Conservation (phyloP, 2,888 invertebrate genomes). For the Patella ulyssiponensis region DNA sequence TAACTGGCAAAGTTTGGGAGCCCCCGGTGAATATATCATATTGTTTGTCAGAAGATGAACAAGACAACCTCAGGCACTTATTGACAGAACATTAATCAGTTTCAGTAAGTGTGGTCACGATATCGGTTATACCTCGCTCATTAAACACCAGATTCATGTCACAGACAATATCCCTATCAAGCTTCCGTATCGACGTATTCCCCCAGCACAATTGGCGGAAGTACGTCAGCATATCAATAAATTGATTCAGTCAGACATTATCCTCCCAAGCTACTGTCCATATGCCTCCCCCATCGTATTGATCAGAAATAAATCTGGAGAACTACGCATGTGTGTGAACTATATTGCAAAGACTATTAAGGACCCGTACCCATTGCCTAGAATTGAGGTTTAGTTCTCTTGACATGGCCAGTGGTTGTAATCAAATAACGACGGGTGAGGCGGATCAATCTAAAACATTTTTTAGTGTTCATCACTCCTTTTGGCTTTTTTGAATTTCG, state of each 20-base stretch:
- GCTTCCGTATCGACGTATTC: too few relatives aligned
- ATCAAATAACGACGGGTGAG: conserved; percentile 21
- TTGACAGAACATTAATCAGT: conserved; percentile 21
- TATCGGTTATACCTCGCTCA: conserved; percentile 24
- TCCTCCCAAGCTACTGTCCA: conserved; percentile 30
- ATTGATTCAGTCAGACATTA: too few relatives aligned
- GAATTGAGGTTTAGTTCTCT: conserved; percentile 25
- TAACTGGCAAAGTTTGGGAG: background rate
- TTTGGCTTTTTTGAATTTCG: conserved; percentile 23
- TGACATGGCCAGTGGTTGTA: conserved; percentile 22
- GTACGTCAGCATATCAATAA: too few relatives aligned
- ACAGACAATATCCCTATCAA: too few relatives aligned
- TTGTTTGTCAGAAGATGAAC: conserved; percentile 7
- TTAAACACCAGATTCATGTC: conserved; percentile 25
- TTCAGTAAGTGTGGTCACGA: conserved; percentile 15
- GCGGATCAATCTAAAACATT: conserved; percentile 18
- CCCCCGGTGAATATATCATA: background rate
- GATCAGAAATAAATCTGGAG: conserved; percentile 27
- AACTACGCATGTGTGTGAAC: conserved; percentile 23
- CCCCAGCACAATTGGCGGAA: too few relatives aligned
- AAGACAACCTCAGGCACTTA: conserved; percentile 9
- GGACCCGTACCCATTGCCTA: conserved; percentile 23
- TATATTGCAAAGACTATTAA: conserved; percentile 16
- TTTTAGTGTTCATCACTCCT: conserved; percentile 25
- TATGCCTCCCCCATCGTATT: conserved; percentile 42